A percentile compares a stretch with the other conserved stretches of the same genome.
Evolutionary conservation across 2,888 invertebrate genomes (phyloP).

Genomic region (Scaptomyza tumidula): DNA sequence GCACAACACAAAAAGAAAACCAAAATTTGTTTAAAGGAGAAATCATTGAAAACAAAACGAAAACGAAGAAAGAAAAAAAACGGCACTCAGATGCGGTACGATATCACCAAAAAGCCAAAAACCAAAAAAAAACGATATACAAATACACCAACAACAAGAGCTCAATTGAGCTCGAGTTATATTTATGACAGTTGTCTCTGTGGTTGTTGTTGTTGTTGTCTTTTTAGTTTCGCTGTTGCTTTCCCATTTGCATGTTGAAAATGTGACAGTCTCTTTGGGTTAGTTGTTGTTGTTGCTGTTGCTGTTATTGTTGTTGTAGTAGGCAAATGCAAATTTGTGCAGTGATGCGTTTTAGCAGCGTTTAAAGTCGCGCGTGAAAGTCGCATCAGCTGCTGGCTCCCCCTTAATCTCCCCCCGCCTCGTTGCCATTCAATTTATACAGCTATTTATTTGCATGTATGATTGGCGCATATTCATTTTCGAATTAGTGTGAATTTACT

Average conservation of each 20-base stretch:
- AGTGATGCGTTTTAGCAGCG: conserved; percentile 72
- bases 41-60: conserved; percentile 58
- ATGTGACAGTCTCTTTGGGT: conserved; percentile 48
- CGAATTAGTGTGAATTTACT: background rate
- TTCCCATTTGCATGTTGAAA: conserved; percentile 62
- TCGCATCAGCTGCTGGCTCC: conserved; percentile 35
- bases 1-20: conserved; percentile 20
- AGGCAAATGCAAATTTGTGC: conserved; percentile 74
- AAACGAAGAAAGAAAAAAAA: background rate
- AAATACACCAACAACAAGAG: conserved; percentile 27
- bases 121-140: conserved; percentile 1
- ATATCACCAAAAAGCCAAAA: conserved; percentile 33
- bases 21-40: conserved; percentile 72
- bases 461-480: background rate
- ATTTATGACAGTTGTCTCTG: conserved; percentile 72
- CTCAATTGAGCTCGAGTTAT: conserved; percentile 75
- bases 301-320: conserved; percentile 6
- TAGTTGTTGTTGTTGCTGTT: background rate
- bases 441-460: background rate
- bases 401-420: too few relatives aligned
- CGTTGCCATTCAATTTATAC: background rate
- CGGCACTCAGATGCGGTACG: conserved; percentile 19
- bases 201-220: conserved; percentile 18
- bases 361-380: conserved; percentile 73
- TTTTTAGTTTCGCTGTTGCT: conserved; percentile 55